A percentile compares a stretch with the other conserved stretches of the same genome.
phyloP scores from a whole-genome alignment of 2,797 vertebrate genomes.

The Dryobates pubescens region DNA sequence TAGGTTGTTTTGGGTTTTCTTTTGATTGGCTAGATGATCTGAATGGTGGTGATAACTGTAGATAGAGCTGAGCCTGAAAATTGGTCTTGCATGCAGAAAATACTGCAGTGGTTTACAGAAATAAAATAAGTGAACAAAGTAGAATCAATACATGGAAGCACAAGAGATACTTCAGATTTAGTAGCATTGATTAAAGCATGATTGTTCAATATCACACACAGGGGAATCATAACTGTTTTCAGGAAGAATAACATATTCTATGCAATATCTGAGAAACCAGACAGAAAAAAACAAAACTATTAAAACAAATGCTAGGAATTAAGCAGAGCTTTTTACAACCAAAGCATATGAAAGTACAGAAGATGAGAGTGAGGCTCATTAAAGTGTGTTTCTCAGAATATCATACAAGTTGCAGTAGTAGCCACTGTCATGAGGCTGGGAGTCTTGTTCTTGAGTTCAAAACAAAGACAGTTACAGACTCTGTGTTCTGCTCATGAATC shows the following conservation, averaged over 20 bases:
- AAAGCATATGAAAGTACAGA: background rate
- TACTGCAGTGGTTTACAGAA: background rate
- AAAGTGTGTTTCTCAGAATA: background rate
- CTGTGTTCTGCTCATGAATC: background rate
- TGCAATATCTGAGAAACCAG: conserved; percentile 5
- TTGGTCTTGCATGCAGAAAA: conserved; percentile 25
- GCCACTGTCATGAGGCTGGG: background rate
- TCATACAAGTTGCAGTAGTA: background rate
- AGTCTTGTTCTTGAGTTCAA: background rate
- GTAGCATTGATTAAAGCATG: conserved; percentile 56
- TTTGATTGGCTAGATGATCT: background rate
- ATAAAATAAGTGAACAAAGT: conserved; percentile 7
- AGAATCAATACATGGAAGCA: conserved; percentile 31
- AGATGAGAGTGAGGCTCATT: background rate
- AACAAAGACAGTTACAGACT: background rate
- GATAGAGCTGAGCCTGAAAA: background rate
- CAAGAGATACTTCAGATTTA: conserved; percentile 40
- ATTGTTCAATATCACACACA: conserved; percentile 34
- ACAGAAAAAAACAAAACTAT: background rate
- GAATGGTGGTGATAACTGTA: background rate
- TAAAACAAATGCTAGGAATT: background rate
- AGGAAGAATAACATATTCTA: conserved; percentile 36
- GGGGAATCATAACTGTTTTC: conserved; percentile 32
- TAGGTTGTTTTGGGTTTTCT: background rate
- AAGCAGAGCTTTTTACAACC: background rate